Evolutionary conservation across 2,113 vertebrate genomes (phyloP).

Genomic region (Leucosticte australis): DNA sequence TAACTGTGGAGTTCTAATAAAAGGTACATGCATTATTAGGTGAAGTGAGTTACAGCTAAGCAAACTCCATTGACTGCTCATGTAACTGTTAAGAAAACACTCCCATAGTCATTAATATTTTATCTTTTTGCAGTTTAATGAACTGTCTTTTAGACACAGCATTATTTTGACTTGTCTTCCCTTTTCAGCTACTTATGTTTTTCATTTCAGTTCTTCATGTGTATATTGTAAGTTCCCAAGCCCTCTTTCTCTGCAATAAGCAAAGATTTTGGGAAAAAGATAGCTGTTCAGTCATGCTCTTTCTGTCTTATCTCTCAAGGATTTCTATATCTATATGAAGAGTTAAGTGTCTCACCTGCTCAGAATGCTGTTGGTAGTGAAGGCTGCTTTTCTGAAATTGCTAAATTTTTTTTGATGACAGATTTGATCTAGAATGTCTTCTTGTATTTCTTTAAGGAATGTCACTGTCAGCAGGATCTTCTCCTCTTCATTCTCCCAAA

Average conservation of each 20-base stretch:
- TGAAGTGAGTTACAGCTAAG: background rate
- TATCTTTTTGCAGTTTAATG: background rate
- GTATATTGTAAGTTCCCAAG: background rate
- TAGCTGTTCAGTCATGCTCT: background rate
- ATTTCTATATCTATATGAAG: background rate
- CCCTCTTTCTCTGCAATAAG: background rate
- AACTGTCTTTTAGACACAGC: background rate
- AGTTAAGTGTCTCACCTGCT: background rate
- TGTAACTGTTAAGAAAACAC: background rate
- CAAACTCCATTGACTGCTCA: background rate
- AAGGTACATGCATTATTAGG: background rate
- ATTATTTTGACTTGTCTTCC: background rate
- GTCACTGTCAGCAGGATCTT: conserved; percentile 97
- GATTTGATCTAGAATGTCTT: background rate
- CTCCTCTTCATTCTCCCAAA: conserved; percentile 98
- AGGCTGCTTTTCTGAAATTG: background rate
- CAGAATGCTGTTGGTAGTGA: background rate
- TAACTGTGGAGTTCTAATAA: background rate
- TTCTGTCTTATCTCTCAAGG: background rate
- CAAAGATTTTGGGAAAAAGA: background rate
- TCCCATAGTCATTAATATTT: background rate
- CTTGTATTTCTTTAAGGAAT: conserved; percentile 83
- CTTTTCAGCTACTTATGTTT: background rate
- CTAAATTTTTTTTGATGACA: background rate
- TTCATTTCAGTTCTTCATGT: background rate